Base-by-base conservation (phyloP, 2,888 invertebrate species). In the Clepsis dumicolana region DNA sequence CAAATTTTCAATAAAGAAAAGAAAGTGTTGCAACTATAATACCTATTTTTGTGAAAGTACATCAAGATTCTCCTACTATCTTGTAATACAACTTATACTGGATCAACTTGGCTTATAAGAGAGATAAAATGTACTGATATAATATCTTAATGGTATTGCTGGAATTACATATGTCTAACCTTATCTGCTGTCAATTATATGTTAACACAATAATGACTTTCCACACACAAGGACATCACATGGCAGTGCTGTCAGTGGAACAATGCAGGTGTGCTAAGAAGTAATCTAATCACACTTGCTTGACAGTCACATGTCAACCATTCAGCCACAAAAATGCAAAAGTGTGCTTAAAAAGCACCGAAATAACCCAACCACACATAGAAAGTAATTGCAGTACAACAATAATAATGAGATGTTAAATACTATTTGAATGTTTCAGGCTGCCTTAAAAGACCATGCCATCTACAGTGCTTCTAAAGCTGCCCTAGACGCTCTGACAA, bases 401-500 rank as follows among this genome's bases (percentile, higher is more conserved):
- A 12, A 29, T 41, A 8, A 16, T 41, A 18, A 16, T 16, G 44
- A 44, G 18, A 44, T 18, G 12, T 38, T n/a, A 21, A 41, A 38
- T 62, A 14, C 44, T 7, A 16, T 53, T 32, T 65, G 57, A 54
- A 57, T 60, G 69, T 84, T 89, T 21, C 84, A 95, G 88, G 95
- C 95, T 25, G 97, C 97, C 3, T 89, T 98, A 32, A 86, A 88
- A 65, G 96, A 97, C 73, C 98, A 98, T 85, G 84, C 96, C 0
- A 95, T 96, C 5, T 99, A 99, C 84, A 96, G 97, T 84, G 96
- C 97, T 0, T 95, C 97, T 0, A 99, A 99, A 88, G 98, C 96
- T 7, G 99, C 98, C 1, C 88, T 99, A 1, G 98, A 99, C 85
- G 96, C 96, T 61, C 83, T 98, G 10, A 97, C 98, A 0, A 95